Conservation (phyloP, 2,888 invertebrate species). For the Andrena chrysosceles region DNA sequence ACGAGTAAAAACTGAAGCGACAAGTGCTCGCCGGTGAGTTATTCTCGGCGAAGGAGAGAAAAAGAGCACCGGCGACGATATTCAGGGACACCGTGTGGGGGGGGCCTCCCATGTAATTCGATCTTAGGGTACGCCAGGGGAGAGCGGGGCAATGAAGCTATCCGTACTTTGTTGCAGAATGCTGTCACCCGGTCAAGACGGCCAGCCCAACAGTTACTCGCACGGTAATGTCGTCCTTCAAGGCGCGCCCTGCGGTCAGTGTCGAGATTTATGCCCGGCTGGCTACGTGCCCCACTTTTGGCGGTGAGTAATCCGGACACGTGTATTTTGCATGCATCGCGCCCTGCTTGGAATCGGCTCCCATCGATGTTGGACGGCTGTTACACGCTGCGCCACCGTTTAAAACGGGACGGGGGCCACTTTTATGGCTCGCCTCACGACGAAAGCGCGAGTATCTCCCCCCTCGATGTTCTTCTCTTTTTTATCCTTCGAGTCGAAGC, state of each 20-base stretch:
- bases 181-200: slow-evolving; percentile 80
- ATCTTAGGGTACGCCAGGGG: too few relatives aligned
- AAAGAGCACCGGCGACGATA: not conserved
- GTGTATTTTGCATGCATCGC: slow-evolving; percentile 21
- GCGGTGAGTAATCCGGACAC: slow-evolving; percentile 77
- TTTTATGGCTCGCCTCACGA: slow-evolving; percentile 3
- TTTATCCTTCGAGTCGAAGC: not conserved
- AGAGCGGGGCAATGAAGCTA: not conserved
- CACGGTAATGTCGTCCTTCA: slow-evolving; percentile 78
- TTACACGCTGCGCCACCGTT: not conserved
- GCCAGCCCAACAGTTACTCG: slow-evolving; percentile 73
- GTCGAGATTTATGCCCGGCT: slow-evolving; percentile 82
- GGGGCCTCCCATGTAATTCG: too few relatives aligned
- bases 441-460: slow-evolving; percentile 8
- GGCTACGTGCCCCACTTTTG: slow-evolving; percentile 84
- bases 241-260: slow-evolving; percentile 83
- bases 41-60: not conserved
- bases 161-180: slow-evolving; percentile 75
- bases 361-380: not conserved
- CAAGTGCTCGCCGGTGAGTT: slow-evolving; percentile 11
- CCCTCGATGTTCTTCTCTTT: not conserved
- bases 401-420: not conserved
- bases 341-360: not conserved
- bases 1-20: slow-evolving; percentile 27
- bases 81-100: not conserved